Evolutionary conservation across 1,140 invertebrate genomes (phyloP), one percentile per base, ranked within the genome.

Genomic region (Ephestia elutella): DNA sequence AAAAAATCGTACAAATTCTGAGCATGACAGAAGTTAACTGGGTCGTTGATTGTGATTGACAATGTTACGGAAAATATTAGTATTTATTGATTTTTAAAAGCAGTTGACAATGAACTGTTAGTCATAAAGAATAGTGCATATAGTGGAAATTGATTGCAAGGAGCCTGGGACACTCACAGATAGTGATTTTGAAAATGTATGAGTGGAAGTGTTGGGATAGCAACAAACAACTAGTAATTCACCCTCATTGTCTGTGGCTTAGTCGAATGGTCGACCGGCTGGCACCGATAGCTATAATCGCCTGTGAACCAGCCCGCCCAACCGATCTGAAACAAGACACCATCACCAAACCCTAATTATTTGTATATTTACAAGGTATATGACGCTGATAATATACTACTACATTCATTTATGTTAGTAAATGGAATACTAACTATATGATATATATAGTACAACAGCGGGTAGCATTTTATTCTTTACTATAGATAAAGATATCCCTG

Each of bases 221-320:
- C 64, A 70, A 73, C 65, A 69, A 74, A 70, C 56, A 73, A 76
- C 63, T 68, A 70, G 71, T 84, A 78, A 83, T 78, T 83, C 83
- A 98, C 96, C 93, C 95, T 93, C 90, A 97, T 90, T 86, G 96
- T 95, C 92, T 94, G 92, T 82, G 95, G 94, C 91, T 94, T 92
- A 90, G 95, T 93, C 75, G 94, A 94, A 92, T 98, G 97, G 91
- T 97, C 95, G 87, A 98, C 96, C 68, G 96, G 96, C 91, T 99
- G 96, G 93, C 97, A 99, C 86, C 93, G 93, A 91, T 95, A 95
- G 90, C 93, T 98, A 93, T 98, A 99, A 84, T 94, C 93, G 81
- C 94, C 93, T 91, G 97, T 93, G 91, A 95, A 92, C 94, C 95
- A 96, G 89, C 95, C 95, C 75, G 93, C 92, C 89, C 93, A 91